A percentile compares a stretch with the other conserved stretches of the same genome.
phyloP scores from a whole-genome alignment of 2,888 invertebrate species.

The Sphaerophoria rueppellii region DNA sequence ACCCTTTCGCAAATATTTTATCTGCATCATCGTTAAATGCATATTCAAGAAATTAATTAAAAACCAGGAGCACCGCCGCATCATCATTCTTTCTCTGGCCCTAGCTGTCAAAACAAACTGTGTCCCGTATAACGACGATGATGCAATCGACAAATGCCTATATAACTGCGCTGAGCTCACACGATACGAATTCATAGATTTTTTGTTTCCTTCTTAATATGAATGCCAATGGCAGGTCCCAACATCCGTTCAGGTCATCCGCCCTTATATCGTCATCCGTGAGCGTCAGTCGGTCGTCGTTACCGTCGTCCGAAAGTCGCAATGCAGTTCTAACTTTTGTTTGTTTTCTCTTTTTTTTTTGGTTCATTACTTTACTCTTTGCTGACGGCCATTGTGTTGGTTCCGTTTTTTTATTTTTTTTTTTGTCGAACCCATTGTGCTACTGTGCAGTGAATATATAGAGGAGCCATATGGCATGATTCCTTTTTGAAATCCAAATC shows the following conservation, averaged over 20 bases:
- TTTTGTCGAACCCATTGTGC: constrained; percentile 53
- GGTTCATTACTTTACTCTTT: constrained; percentile 45
- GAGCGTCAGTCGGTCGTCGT: constrained; percentile 17
- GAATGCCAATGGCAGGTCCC: constrained; percentile 41
- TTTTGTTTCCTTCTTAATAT: background rate
- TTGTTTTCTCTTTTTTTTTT: constrained; percentile 34
- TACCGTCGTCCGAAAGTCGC: constrained; percentile 60
- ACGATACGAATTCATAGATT: constrained; percentile 36
- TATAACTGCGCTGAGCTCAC: constrained; percentile 33
- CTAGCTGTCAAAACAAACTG: constrained; percentile 1
- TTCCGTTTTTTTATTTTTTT: constrained; percentile 35
- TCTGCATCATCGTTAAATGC: constrained; percentile 52
- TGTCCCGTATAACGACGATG: constrained; percentile 11
- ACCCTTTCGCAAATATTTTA: constrained; percentile 35
- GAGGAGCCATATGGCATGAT: constrained; percentile 68
- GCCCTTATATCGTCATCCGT: constrained; percentile 56
- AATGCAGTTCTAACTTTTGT: constrained; percentile 60
- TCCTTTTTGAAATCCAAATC: constrained; percentile 66
- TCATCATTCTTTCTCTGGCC: constrained; percentile 15
- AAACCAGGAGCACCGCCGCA: constrained; percentile 49
- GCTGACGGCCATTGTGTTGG: constrained; percentile 56
- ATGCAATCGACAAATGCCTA: constrained; percentile 70
- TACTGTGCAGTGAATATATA: constrained; percentile 24
- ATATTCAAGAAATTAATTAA: constrained; percentile 70
- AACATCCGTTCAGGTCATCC: constrained; percentile 66